Base-by-base conservation (phyloP, 2,888 invertebrate species). In the Xestia sexstrigata region DNA sequence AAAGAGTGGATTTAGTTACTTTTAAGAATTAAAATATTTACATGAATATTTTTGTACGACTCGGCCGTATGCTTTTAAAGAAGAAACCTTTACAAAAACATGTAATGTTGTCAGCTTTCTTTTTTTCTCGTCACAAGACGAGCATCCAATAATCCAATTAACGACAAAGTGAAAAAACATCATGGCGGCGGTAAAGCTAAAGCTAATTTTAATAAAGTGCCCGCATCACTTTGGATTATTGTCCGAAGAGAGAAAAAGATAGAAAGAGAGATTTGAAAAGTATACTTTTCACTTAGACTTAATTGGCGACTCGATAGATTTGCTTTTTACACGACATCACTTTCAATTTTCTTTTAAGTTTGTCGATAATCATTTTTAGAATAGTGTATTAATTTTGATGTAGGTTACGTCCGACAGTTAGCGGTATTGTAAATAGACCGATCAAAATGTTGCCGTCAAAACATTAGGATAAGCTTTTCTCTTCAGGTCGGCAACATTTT, bases 151-250 rank as follows among this genome's bases (percentile, higher is more conserved):
- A 92, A 93, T 93, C 86, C 79, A 90, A 92, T 92, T 92, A 92
- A 83, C 68, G 79, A 76, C 26, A 5, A 78, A 79, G 79, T 79
- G 81, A 86, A 87, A 86, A 85, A 82, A 79, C 83, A 85, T 78
- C 67, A 81, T 73, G 70, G 65, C 63, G 68, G n/a, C 74, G 80
- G n/a, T n/a, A n/a, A n/a, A n/a, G n/a, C n/a, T 85, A 77, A 92
- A 93, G 92, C 89, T 89, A 91, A 92, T 93, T 91, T 92, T 91
- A 90, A 93, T 92, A 90, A 92, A 91, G 89, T 89, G 85, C 73
- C 72, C 8, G 30, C 67, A 74, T 76, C 90, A 90, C 86, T 91
- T 89, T 80, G 58, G 45, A 82, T 88, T 89, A 89, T 86, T 90
- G 87, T 90, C 85, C 78, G 70, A 82, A 63, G 76, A 87, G 92